A percentile compares a stretch with the other conserved stretches of the same genome.
Conservation (phyloP, 2,888 invertebrate genomes). For the Chymomyza amoena region DNA sequence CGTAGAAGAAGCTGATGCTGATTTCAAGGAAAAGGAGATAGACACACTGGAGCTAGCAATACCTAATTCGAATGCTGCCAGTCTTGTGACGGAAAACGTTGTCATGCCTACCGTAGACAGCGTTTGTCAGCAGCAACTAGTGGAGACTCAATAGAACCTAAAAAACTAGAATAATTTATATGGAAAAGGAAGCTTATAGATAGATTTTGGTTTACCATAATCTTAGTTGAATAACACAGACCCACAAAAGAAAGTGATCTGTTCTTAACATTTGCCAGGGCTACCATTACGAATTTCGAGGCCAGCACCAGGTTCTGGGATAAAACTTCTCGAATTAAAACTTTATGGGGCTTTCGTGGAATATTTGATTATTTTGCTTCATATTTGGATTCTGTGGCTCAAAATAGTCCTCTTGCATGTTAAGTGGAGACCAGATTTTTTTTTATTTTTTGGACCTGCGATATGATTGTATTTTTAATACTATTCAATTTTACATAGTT, state of each 20-base stretch:
- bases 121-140: not conserved
- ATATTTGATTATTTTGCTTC: too few species aligned
- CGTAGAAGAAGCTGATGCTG: slow-evolving; percentile 31
- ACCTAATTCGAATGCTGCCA: not conserved
- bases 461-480: not conserved
- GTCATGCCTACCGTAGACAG: not conserved
- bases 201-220: not conserved
- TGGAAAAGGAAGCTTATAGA: not conserved
- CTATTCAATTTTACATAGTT: not conserved
- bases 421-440: not conserved
- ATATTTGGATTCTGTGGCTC: too few species aligned
- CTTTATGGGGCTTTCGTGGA: too few species aligned
- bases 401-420: too few species aligned
- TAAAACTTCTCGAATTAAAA: too few species aligned
- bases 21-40: slow-evolving; percentile 33
- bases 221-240: not conserved
- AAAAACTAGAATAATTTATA: not conserved
- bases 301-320: too few species aligned
- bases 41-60: not conserved
- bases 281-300: too few species aligned
- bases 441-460: not conserved
- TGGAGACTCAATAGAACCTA: not conserved
- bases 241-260: not conserved
- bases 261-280: too few species aligned
- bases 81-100: not conserved